Conservation (phyloP, 2,113 vertebrate species). For the Ahaetulla prasina region DNA sequence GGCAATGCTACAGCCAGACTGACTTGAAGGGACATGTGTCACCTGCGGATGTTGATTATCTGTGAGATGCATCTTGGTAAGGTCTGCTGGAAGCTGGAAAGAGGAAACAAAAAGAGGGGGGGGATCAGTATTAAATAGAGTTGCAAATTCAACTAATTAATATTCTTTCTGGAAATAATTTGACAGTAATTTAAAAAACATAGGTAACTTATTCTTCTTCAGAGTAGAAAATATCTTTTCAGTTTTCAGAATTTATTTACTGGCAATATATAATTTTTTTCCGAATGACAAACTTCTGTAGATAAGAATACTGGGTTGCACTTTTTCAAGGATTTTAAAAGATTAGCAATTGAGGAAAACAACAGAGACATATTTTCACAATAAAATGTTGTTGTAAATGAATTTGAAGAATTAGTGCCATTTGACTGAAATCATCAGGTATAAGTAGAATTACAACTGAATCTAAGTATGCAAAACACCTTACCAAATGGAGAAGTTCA, state of each 20-base stretch:
- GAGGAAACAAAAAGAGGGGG: conserved; percentile 4
- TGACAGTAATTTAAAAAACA: not conserved
- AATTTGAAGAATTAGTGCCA: not conserved
- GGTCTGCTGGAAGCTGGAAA: conserved; percentile 90
- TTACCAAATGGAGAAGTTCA: not conserved
- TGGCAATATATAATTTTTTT: not conserved
- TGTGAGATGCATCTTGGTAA: conserved; percentile 94
- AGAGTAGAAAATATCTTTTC: not conserved
- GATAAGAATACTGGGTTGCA: not conserved
- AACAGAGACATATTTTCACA: not conserved
- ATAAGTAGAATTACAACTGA: not conserved
- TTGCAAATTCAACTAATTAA: not conserved
- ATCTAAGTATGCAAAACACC: not conserved
- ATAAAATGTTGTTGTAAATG: not conserved
- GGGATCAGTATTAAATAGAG: not conserved
- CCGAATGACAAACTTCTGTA: not conserved
- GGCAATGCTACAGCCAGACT: conserved; percentile 94
- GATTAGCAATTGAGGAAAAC: not conserved
- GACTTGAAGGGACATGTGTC: conserved; percentile 88
- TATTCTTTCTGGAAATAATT: not conserved
- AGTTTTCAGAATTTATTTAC: not conserved
- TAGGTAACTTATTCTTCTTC: not conserved
- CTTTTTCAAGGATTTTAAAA: not conserved
- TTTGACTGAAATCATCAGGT: not conserved
- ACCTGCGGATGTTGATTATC: conserved; percentile 88